Conservation (phyloP, 2,797 vertebrate genomes). For the Rhyacichthys aspro region DNA sequence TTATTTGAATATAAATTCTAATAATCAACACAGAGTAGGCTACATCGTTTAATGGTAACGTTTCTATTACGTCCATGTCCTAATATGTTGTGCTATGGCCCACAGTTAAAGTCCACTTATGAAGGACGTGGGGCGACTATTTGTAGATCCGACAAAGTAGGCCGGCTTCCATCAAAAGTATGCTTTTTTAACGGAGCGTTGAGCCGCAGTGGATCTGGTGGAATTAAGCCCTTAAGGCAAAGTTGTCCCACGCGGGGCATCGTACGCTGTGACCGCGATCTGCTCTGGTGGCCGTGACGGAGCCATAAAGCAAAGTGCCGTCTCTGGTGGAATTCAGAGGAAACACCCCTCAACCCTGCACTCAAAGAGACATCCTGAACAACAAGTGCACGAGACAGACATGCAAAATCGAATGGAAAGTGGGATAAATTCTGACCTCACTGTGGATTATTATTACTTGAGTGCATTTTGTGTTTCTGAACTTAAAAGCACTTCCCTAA, state of each 20-base stretch:
- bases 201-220: constrained; percentile 7
- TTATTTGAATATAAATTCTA: background rate
- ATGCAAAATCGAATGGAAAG: background rate
- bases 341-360: constrained; percentile 5
- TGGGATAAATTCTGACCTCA: background rate
- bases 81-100: constrained; percentile 8
- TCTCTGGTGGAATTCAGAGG: constrained; percentile 1
- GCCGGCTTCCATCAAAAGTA: constrained; percentile 14
- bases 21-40: constrained; percentile 1
- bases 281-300: constrained; percentile 11
- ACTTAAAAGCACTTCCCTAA: no score
- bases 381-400: background rate
- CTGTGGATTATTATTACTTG: background rate
- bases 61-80: constrained; percentile 1
- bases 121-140: constrained; percentile 12
- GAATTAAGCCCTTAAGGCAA: constrained; percentile 5
- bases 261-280: constrained; percentile 2
- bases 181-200: constrained; percentile 7
- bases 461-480: no score
- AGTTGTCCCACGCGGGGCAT: constrained; percentile 7
- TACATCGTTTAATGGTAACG: background rate
- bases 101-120: constrained; percentile 18
- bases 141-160: constrained; percentile 13
- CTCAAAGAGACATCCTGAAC: background rate
- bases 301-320: background rate